Percentiles rank a stretch among this genome's conserved stretches.
Evolutionary conservation across 2,113 vertebrate genomes (phyloP).

Genomic region (Pachypanchax playfairii): DNA sequence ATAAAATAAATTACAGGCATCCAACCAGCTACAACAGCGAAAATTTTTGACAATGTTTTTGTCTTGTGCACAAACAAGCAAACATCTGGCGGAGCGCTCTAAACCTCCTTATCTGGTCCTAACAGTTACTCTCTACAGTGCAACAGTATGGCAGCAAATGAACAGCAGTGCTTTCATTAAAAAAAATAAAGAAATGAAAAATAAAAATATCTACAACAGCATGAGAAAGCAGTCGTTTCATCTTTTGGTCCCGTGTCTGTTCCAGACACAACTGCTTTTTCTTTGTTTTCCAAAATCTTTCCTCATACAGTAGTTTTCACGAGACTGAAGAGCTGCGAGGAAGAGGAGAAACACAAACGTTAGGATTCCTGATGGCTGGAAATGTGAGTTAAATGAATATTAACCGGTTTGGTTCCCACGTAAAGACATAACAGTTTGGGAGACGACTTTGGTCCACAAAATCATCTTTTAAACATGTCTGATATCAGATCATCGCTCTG

Average conservation of each 20-base stretch:
- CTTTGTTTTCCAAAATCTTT: slow-evolving; percentile 44
- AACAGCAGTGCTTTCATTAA: slow-evolving; percentile 78
- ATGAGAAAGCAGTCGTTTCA: slow-evolving; percentile 73
- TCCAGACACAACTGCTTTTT: slow-evolving; percentile 68
- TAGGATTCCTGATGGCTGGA: slow-evolving; percentile 10
- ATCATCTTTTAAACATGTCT: not conserved
- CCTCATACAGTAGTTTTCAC: slow-evolving; percentile 70
- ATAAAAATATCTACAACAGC: slow-evolving; percentile 75
- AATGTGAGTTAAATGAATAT: not conserved
- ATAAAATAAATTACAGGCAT: slow-evolving; percentile 81
- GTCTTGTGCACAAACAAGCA: slow-evolving; percentile 72
- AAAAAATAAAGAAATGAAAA: slow-evolving; percentile 65
- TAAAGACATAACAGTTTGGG: not conserved
- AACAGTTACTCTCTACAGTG: slow-evolving; percentile 76
- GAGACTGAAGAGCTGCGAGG: slow-evolving; percentile 51
- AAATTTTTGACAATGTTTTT: slow-evolving; percentile 54
- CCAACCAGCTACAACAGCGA: slow-evolving; percentile 67
- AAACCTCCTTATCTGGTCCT: slow-evolving; percentile 61
- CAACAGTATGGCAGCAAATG: slow-evolving; percentile 79
- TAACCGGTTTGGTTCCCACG: no score
- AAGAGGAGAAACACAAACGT: slow-evolving; percentile 27
- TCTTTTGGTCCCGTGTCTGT: slow-evolving; percentile 74
- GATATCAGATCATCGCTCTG: not conserved
- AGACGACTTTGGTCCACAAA: no score
- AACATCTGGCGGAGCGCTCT: slow-evolving; percentile 63